Evolutionary conservation across 2,888 invertebrate species (phyloP).

Genomic region (Nephrotoma guestfalica): DNA sequence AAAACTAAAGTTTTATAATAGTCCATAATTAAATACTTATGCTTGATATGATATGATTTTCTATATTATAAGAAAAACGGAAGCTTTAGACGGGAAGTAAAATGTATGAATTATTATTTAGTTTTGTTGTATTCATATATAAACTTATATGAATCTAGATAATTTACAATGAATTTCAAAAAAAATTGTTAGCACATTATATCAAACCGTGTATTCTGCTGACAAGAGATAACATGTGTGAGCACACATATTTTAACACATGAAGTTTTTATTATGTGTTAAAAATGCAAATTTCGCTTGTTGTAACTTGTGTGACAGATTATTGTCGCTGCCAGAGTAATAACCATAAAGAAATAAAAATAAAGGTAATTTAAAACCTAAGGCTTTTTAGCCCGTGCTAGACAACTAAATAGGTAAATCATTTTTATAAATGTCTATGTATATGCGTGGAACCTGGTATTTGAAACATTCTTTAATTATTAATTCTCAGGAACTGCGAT

Average conservation of each 20-base stretch:
- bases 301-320: too few relatives aligned
- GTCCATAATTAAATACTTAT: background rate
- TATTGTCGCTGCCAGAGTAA: too few relatives aligned
- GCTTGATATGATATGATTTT: background rate
- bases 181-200: background rate
- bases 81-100: background rate
- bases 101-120: background rate
- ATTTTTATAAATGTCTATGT: too few relatives aligned
- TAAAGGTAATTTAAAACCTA: too few relatives aligned
- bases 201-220: background rate
- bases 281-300: too few relatives aligned
- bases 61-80: background rate
- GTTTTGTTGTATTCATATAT: background rate
- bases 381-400: too few relatives aligned
- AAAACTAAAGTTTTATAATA: background rate
- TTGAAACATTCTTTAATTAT: too few relatives aligned
- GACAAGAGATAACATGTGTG: background rate
- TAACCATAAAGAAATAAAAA: too few relatives aligned
- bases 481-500: too few relatives aligned
- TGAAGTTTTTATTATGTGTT: too few relatives aligned
- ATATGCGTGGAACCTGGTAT: too few relatives aligned
- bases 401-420: too few relatives aligned
- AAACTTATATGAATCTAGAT: background rate
- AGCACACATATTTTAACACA: background rate
- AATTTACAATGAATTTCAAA: background rate